Conservation (phyloP, 2,113 vertebrate genomes). For the Cebidichthys violaceus region DNA sequence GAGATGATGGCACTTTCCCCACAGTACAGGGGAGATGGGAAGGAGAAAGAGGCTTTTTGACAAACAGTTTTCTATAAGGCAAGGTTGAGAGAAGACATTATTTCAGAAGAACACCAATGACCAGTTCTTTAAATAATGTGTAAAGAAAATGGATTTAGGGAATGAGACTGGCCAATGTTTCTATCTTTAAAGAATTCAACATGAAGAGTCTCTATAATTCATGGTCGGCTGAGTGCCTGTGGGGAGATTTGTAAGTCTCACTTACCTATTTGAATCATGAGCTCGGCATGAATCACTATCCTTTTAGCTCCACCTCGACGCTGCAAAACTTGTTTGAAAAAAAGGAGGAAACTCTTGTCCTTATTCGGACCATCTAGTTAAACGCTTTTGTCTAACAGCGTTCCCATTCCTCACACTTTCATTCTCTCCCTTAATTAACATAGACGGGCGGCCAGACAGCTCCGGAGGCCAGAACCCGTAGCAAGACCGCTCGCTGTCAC, state of each 20-base stretch:
- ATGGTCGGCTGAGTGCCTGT: constrained; percentile 27
- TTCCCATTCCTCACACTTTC: constrained; percentile 53
- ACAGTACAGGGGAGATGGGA: background rate
- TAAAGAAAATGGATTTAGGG: background rate
- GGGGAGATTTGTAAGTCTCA: constrained; percentile 31
- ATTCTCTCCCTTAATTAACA: constrained; percentile 73
- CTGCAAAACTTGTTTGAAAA: constrained; percentile 31
- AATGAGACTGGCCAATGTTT: background rate
- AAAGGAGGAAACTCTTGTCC: constrained; percentile 23
- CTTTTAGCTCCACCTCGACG: constrained; percentile 40
- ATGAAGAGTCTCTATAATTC: constrained; percentile 32
- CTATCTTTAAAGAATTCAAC: constrained; percentile 25
- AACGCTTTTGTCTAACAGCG: constrained; percentile 64
- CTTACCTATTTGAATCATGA: constrained; percentile 30
- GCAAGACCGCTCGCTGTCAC: constrained; percentile 71
- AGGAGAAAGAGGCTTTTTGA: constrained; percentile 5
- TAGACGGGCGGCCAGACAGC: constrained; percentile 70
- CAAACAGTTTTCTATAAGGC: background rate
- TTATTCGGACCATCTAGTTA: constrained; percentile 52
- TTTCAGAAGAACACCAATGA: constrained; percentile 18
- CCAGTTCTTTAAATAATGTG: constrained; percentile 21
- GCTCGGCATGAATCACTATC: constrained; percentile 15
- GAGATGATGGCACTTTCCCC: constrained; percentile 15
- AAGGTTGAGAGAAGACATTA: background rate
- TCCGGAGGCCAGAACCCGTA: constrained; percentile 60